Percentiles rank a stretch among this genome's conserved stretches.
These are phyloP conservation scores for Sebastes vulpes DNA, from an alignment of 2,797 vertebrate species.

Conservation along the genomic window DNA sequence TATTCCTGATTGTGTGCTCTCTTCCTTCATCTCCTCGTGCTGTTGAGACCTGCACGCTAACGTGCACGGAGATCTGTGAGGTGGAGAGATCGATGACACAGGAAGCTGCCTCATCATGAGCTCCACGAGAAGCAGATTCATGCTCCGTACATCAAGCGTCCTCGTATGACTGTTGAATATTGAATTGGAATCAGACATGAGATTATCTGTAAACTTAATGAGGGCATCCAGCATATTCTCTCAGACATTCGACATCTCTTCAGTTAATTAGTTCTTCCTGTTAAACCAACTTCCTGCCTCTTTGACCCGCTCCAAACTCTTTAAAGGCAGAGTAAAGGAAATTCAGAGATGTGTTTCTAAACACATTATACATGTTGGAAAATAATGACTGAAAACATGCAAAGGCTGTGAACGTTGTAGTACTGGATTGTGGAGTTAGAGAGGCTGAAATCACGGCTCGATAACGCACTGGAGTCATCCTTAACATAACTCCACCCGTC, in stretches of 20 bases:
- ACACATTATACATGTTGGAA: no score
- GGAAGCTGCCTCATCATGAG: slow-evolving; percentile 25
- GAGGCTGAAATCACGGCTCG: no score
- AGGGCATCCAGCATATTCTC: not conserved
- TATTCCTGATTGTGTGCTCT: slow-evolving; percentile 10
- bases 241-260: not conserved
- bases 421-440: no score
- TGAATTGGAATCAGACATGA: not conserved
- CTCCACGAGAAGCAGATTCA: not conserved
- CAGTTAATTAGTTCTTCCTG: not conserved
- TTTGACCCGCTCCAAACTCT: not conserved
- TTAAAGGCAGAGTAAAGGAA: no score
- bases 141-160: not conserved
- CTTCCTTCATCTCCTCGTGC: slow-evolving; percentile 31
- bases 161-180: not conserved
- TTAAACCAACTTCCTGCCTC: not conserved
- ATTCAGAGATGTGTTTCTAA: no score
- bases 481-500: no score
- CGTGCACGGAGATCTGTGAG: slow-evolving; percentile 8
- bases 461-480: no score
- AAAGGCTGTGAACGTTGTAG: no score
- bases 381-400: no score
- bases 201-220: not conserved
- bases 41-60: slow-evolving; percentile 14
- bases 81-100: slow-evolving; percentile 25